Conservation (phyloP, 2,888 invertebrate species). For the Netelia inedita region DNA sequence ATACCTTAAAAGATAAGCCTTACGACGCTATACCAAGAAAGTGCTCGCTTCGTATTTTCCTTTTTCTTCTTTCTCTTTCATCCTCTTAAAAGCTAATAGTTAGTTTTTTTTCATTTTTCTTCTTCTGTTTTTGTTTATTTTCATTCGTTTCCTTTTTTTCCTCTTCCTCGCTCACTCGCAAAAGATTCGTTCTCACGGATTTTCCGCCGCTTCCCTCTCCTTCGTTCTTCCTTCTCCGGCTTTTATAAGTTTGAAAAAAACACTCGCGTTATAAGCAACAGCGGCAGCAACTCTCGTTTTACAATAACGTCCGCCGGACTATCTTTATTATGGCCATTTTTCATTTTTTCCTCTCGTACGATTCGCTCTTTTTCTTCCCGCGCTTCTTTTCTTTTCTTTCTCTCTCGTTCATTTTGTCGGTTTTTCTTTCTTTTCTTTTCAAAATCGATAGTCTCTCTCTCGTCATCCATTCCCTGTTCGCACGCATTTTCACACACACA, state of each 20-base stretch:
- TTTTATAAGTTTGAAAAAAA: background rate
- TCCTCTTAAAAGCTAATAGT: conserved; percentile 63
- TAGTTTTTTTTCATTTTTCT: conserved; percentile 48
- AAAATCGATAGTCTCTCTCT: conserved; percentile 44
- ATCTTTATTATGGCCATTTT: conserved; percentile 75
- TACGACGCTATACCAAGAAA: conserved; percentile 70
- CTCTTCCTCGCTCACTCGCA: conserved; percentile 68
- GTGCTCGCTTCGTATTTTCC: conserved; percentile 53
- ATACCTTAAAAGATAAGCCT: conserved; percentile 66
- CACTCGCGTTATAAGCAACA: conserved; percentile 38
- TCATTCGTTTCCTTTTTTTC: conserved; percentile 16
- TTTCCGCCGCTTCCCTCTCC: conserved; percentile 35
- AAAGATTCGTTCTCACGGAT: conserved; percentile 72
- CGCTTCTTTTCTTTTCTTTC: conserved; percentile 22
- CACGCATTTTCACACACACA: conserved; percentile 37
- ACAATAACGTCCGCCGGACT: conserved; percentile 61
- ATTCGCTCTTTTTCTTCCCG: background rate
- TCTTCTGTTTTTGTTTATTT: conserved; percentile 12
- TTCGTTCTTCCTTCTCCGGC: background rate
- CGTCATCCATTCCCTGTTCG: conserved; percentile 26
- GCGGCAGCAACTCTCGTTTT: conserved; percentile 59
- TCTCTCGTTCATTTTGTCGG: conserved; percentile 53
- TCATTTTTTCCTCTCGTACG: conserved; percentile 42
- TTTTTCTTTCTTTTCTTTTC: conserved; percentile 54
- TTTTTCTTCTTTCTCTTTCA: conserved; percentile 23